Conservation (phyloP, 2,797 vertebrate species). For the Rhynchonycteris naso region DNA sequence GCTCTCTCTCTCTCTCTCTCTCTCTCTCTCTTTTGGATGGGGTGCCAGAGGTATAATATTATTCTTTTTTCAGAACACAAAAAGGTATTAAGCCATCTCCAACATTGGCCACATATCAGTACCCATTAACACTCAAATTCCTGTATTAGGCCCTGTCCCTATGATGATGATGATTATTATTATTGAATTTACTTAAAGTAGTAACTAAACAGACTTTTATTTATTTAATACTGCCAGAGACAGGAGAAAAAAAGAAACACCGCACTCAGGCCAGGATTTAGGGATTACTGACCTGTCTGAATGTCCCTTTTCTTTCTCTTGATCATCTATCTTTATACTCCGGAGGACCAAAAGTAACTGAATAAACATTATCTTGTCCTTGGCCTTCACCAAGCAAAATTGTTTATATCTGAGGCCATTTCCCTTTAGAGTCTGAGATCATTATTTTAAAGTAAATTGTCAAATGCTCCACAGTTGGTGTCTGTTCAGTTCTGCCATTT, state of each 20-base stretch:
- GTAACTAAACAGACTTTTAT: constrained; percentile 61
- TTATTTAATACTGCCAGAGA: constrained; percentile 47
- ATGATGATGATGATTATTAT: background rate
- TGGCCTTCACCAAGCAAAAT: constrained; percentile 66
- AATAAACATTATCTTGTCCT: constrained; percentile 79
- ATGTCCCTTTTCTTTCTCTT: constrained; percentile 56
- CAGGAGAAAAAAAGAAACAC: background rate
- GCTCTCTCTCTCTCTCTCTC: background rate
- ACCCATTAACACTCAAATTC: background rate
- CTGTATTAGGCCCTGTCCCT: background rate
- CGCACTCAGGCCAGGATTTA: constrained; percentile 3
- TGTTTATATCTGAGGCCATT: constrained; percentile 71
- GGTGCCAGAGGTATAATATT: background rate
- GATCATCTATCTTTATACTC: constrained; percentile 71
- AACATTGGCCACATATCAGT: background rate
- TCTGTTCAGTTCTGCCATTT: constrained; percentile 65
- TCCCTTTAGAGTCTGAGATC: constrained; percentile 71
- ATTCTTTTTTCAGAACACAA: background rate
- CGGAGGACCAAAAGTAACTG: constrained; percentile 65
- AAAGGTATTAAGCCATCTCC: background rate
- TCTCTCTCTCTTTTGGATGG: too few species aligned
- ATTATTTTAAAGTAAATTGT: constrained; percentile 77
- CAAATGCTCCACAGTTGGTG: constrained; percentile 58
- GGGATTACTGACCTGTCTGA: constrained; percentile 64
- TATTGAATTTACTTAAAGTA: constrained; percentile 37